A percentile compares a stretch with the other conserved stretches of the same genome.
Conservation (phyloP, 2,888 invertebrate genomes). For the Helicoverpa assulta region DNA sequence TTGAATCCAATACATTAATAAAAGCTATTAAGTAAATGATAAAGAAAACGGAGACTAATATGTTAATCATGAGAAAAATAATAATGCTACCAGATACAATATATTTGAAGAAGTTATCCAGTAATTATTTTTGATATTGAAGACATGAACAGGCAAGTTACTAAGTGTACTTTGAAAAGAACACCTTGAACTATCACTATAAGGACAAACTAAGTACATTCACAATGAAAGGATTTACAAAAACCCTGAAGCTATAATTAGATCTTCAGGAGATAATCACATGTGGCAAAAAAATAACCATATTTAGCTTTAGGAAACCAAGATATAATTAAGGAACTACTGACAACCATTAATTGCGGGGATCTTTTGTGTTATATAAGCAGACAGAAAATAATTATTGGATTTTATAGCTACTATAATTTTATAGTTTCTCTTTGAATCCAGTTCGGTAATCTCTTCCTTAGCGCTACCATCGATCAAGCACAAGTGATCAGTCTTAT, state of each 20-base stretch:
- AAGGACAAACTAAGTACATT: conserved; percentile 21
- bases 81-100: not conserved
- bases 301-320: too few species aligned
- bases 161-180: conserved; percentile 7
- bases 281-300: too few species aligned
- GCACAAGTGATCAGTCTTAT: too few species aligned
- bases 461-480: too few species aligned
- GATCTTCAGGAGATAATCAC: not conserved
- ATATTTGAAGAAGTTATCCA: not conserved
- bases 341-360: too few species aligned
- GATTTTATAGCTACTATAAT: too few species aligned
- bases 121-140: too few species aligned
- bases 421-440: too few species aligned
- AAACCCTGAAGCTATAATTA: conserved; percentile 4
- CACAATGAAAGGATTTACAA: conserved; percentile 30
- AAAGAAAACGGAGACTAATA: conserved; percentile 24
- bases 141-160: not conserved
- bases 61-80: not conserved
- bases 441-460: too few species aligned
- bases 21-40: conserved; percentile 40
- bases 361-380: too few species aligned
- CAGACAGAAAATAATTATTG: too few species aligned
- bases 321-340: too few species aligned
- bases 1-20: conserved; percentile 26
- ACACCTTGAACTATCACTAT: conserved; percentile 23